Base-by-base conservation (phyloP, 1,140 invertebrate genomes). In the Bombus confusus region DNA sequence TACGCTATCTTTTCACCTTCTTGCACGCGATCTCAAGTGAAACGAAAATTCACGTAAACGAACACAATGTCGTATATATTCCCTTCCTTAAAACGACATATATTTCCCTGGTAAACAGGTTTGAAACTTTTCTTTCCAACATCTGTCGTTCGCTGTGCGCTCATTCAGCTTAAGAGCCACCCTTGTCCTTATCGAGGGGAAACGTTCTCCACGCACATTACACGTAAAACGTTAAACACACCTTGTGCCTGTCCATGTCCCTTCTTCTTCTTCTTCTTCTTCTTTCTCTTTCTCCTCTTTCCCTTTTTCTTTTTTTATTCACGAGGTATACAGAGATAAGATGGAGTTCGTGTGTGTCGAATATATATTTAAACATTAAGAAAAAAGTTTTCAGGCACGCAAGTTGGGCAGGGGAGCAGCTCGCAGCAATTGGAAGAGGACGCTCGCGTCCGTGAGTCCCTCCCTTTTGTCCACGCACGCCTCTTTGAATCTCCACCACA, bases 331-430 rank as follows among this genome's bases (percentile, higher is more conserved):
- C 86, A 91, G 88, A 90, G 87, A 88, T 88, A 86, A 90, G 83
- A 75, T 90, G 86, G 80, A 90, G 89, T 88, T 83, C 72, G 83
- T 90, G 88, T 84, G 47, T 83, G 75, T 78, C 34, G 83, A 88
- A 86, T 90, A 85, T 88, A 90, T 87, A 90, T 90, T 90, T 90
- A 90, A 88, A 87, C 86, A 90, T 90, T 91, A 91, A 91, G 90
- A 91, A 91, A 91, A 90, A 90, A 91, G 89, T 91, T 91, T 88
- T 94, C 91, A 95, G 94, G 94, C 94, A 95, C 94, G 94, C 94
- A 93, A 94, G 90, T 94, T 93, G 93, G 94, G 93, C 92, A 93
- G 90, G 88, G 91, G 83, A 92, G 94, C 93, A 94, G 93, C 91
- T 92, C 91, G 93, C 92, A 94, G 93, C 92, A 83, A 93, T 83